phyloP scores from a whole-genome alignment of 2,888 invertebrate genomes.

The Drosophila emarginata region DNA sequence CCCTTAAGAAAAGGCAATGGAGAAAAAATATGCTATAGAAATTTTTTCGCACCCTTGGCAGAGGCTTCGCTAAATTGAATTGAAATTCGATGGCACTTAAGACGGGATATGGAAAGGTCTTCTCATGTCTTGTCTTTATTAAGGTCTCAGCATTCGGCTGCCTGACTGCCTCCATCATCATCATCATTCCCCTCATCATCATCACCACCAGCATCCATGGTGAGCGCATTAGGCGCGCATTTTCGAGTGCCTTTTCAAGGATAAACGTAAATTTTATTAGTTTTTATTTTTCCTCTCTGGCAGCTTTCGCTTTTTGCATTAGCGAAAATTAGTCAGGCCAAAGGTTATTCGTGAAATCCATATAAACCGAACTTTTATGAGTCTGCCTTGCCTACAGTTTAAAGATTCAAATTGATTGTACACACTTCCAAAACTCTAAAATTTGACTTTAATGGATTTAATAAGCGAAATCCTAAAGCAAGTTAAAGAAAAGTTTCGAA shows the following conservation, averaged over 20 bases:
- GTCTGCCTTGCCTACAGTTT: conserved; percentile 12
- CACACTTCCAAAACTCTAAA: neutral
- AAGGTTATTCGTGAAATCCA: conserved; percentile 58
- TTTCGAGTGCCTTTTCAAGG: conserved; percentile 75
- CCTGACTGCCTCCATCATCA: conserved; percentile 46
- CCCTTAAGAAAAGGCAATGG: conserved; percentile 13
- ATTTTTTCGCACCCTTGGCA: conserved; percentile 64
- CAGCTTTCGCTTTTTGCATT: conserved; percentile 59
- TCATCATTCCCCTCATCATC: conserved; percentile 30
- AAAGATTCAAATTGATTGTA: conserved; percentile 18
- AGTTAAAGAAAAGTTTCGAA: conserved; percentile 17
- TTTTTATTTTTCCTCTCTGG: conserved; percentile 44
- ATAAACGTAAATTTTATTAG: conserved; percentile 78
- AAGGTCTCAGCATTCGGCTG: conserved; percentile 55
- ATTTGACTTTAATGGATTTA: neutral
- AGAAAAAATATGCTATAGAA: conserved; percentile 65
- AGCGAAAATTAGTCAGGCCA: conserved; percentile 74
- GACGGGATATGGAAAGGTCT: conserved; percentile 30
- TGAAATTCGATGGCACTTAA: conserved; percentile 78
- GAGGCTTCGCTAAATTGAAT: conserved; percentile 68
- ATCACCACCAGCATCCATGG: conserved; percentile 13
- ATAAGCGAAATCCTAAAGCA: too few species aligned
- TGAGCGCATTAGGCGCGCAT: conserved; percentile 72
- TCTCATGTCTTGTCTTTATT: conserved; percentile 65
- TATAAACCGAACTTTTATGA: conserved; percentile 12